Base-by-base conservation (phyloP, 2,113 vertebrate genomes). In the Cygnus buccinator region DNA sequence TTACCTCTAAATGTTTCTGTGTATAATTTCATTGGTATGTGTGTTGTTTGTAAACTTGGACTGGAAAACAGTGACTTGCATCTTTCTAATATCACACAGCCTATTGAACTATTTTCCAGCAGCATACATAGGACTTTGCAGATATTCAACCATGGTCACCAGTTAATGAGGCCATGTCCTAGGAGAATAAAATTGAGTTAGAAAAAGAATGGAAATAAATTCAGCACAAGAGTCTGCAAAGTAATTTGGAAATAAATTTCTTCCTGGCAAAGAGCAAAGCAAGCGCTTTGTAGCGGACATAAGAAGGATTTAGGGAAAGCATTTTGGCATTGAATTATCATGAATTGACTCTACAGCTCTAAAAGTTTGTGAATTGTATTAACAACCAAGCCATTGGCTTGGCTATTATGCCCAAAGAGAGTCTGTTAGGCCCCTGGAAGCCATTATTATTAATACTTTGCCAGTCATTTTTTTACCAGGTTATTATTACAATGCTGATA, bases 201-300 rank as follows among this genome's bases (percentile, higher is more conserved):
- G 72, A 67, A 94, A 35, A 80, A 95, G 75, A 92, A 96, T 61
- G 33, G 76, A 84, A 93, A 90, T 78, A 94, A 90, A 96, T 70
- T 95, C 81, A 85, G 71, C 84, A 92, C 5, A 90, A 37, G 48
- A 5, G 0, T 68, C 65, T 68, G 57, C 61, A 92, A 96, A 95
- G 75, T 55, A 93, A 84, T 89, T 71, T 89, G 65, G 86, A 71
- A 90, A 85, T 44, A 84, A 74, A 88, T 81, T 72, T 74, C 59
- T 90, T 88, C 79, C 90, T 90, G 83, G 88, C 79, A 84, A 95
- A 93, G 61, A 66, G 43, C 26, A 92, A 90, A 94, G 88, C 63
- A 81, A 92, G 71, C 58, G 67, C 19, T 91, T 79, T 22, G 23
- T 11, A 79, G 19, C 66, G 44, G 82, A 91, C 92, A 65, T 31